phyloP scores from a whole-genome alignment of 1,140 invertebrate species.

The Halictus rubicundus region DNA sequence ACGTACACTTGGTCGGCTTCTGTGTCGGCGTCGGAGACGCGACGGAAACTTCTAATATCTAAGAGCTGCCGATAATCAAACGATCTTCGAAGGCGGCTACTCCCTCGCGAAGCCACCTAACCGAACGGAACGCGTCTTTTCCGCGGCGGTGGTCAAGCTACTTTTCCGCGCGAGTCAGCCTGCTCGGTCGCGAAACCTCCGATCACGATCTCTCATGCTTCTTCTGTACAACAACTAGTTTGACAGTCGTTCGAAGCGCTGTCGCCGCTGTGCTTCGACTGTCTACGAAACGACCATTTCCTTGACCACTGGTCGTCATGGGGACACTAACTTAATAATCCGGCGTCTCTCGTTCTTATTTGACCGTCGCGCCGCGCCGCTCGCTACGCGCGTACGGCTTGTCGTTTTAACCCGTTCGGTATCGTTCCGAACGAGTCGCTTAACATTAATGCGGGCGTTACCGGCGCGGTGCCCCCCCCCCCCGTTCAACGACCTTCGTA shows the following conservation, averaged over 20 bases:
- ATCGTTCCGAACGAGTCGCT: conserved; percentile 3
- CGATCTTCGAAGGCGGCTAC: conserved; percentile 3
- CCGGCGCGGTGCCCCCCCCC: too few relatives aligned
- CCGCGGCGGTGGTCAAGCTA: background rate
- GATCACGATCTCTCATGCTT: background rate
- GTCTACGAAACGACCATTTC: conserved; percentile 62
- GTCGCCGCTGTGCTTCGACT: conserved; percentile 57
- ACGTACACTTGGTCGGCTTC: conserved; percentile 60
- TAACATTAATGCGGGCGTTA: background rate
- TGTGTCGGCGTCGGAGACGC: conserved; percentile 19
- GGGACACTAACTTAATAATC: conserved; percentile 74
- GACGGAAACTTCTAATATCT: background rate
- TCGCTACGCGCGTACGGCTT: too few relatives aligned
- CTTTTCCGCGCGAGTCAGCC: background rate
- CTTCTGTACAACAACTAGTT: conserved; percentile 13
- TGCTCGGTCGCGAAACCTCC: background rate
- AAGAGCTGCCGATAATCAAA: conserved; percentile 5
- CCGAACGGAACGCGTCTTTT: conserved; percentile 1
- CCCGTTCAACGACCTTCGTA: too few relatives aligned
- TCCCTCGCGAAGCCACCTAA: background rate
- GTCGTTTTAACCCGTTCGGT: background rate
- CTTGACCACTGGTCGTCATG: conserved; percentile 69
- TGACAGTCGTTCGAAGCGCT: conserved; percentile 26
- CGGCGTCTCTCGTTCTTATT: conserved; percentile 31
- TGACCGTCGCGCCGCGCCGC: too few relatives aligned